Base-by-base conservation (phyloP, 37 sponge, comb jelly and placozoan species). In the Hexactinellida sp. region DNA sequence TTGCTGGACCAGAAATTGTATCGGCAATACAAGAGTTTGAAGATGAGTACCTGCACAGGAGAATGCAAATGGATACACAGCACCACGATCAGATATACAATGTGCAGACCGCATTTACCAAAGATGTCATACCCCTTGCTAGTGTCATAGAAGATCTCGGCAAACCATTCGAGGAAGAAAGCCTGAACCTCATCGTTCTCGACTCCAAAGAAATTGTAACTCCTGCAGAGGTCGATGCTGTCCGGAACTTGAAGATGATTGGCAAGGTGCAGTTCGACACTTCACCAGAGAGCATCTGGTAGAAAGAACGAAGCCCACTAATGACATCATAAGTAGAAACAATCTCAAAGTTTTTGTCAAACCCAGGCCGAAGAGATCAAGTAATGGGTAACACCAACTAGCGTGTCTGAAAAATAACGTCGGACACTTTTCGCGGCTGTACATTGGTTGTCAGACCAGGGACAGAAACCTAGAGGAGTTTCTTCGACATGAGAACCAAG, bases 121-220 rank as follows among this genome's bases (percentile, higher is more conserved):
- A n/a, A n/a, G n/a, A n/a, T n/a, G n/a, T n/a, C n/a, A n/a, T n/a
- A n/a, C n/a, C n/a, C n/a, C n/a, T n/a, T n/a, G n/a, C n/a, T n/a
- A n/a, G n/a, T n/a, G 84, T 35, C 0, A 88, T 88, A 23, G 82
- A 88, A 23, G 85, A 88, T 0, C 19, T 88, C 1, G 88, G 88
- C 36, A 88, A 88, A 63, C 88, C 88, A 24, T 88, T 88, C 38
- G 82, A 88, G 38, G 84, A 88, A 36, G 84, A 83, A 28, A 84
- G 84, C 38, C 1, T 16, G 24, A 63, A 88, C 38, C 0, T 87
- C 13, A 36, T 83, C 52, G 87, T 87, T 37, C 83, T 39, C 51
- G 87, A 87, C 37, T 84, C 38, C 55, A 88, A 88, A 82, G 84
- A 84, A 35, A 88, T 88, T 84, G 84, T 38, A 84, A 85, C 54